Conservation (phyloP, 2,888 invertebrate species). For the Drosophila sordidula region DNA sequence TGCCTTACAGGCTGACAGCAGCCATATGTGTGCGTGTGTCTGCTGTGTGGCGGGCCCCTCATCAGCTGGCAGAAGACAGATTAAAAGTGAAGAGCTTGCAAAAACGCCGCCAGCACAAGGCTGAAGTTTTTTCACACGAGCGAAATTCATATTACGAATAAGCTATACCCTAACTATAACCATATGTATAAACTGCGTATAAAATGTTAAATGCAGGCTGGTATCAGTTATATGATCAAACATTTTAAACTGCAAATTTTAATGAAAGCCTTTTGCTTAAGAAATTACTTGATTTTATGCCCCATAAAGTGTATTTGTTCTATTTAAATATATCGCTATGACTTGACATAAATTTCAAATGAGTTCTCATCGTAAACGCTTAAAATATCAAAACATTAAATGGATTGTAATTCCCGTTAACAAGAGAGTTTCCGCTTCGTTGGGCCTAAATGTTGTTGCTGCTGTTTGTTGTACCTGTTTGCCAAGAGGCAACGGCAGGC, state of each 20-base stretch:
- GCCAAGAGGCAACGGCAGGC: conserved; percentile 42
- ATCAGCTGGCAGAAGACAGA: conserved; percentile 66
- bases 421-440: conserved; percentile 59
- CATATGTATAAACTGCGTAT: too few species aligned
- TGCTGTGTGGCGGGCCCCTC: conserved; percentile 40
- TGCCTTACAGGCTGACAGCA: conserved; percentile 53
- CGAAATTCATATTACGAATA: neutral
- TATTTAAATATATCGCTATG: conserved; percentile 3
- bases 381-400: conserved; percentile 49
- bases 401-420: conserved; percentile 51
- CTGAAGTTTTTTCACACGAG: conserved; percentile 28
- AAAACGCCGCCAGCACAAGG: conserved; percentile 45
- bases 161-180: conserved; percentile 29
- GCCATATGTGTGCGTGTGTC: conserved; percentile 49
- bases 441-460: conserved; percentile 13
- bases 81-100: conserved; percentile 73
- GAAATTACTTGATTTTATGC: neutral
- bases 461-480: conserved; percentile 62
- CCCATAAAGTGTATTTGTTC: neutral
- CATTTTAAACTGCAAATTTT: neutral
- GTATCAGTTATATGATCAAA: neutral
- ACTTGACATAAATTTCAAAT: conserved; percentile 3
- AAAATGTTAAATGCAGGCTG: too few species aligned
- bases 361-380: conserved; percentile 18
- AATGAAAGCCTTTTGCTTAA: neutral